Base-by-base conservation (phyloP, 2,888 invertebrate species). In the Lasiommata megera region DNA sequence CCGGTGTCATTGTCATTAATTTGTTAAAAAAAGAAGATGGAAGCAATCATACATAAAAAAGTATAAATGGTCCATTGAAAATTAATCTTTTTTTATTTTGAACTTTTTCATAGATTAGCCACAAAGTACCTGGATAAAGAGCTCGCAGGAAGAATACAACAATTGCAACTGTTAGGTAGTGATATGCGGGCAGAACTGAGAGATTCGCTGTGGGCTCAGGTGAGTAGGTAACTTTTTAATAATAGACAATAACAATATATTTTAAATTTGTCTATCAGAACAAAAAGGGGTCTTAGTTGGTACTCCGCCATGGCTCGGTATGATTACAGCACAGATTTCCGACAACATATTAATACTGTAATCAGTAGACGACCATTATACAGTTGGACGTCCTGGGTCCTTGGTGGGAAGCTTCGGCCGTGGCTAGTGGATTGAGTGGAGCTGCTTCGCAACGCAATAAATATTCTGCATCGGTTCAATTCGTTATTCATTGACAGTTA, bases 111-210 rank as follows among this genome's bases (percentile, higher is more conserved):
- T 79, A 91, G 96, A 71, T 86, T 97, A 65, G 96, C 96, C 8
- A 96, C 96, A 9, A 96, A 96, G 75, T 97, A 97, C 78, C 84
- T 97, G 66, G 96, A 97, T 80, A 97, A 97, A 77, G 96, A 96
- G 78, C 81, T 96, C 58, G 96, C 96, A 31, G 93, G 93, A 54
- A 92, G 96, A 71, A 97, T 97, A 82, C 96, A 97, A 76, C 97
- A 97, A 83, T 92, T 97, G 65, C 97, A 97, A 78, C 85, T 97
- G 52, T 88, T 97, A 63, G 96, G 93, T 9, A 88, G 95, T 58
- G 96, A 96, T 75, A 95, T 96, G 95, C 92, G 95, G 40, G 94
- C 95, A 1, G 94, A 95, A 64, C 93, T 96, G 38, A 92, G 96
- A 69, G 96, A 96, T 76, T 94, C 95, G 46, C 84, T 97, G 6